These are phyloP conservation scores for Kryptolebias ocellatus DNA, from an alignment of 2,797 vertebrate genomes.

Conservation along the genomic window DNA sequence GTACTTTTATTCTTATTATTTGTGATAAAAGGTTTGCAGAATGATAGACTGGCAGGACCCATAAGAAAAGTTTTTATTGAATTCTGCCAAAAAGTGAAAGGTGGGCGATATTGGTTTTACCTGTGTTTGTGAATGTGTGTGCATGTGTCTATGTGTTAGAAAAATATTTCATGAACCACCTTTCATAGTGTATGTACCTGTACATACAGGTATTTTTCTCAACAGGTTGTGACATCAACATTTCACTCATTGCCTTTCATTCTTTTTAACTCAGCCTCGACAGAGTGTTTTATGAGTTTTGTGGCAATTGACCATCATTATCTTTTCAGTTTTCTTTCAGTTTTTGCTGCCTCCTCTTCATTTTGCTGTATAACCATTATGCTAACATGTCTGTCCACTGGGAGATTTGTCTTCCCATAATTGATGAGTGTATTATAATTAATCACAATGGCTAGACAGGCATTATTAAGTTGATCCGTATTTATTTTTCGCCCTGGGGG, in stretches of 20 bases:
- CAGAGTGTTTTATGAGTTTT: neutral
- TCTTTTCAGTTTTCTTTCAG: constrained; percentile 23
- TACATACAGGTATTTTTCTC: neutral
- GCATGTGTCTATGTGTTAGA: too few relatives aligned
- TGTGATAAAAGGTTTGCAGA: constrained; percentile 67
- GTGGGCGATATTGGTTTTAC: too few relatives aligned
- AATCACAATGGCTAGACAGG: constrained; percentile 69
- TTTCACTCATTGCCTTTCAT: neutral
- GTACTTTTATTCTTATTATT: constrained; percentile 58
- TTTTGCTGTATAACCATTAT: constrained; percentile 43
- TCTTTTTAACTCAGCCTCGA: neutral
- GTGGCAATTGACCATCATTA: neutral
- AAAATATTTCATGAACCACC: too few relatives aligned
- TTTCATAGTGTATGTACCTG: too few relatives aligned
- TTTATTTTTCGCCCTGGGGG: constrained; percentile 66
- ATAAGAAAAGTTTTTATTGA: constrained; percentile 25
- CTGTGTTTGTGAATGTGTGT: too few relatives aligned
- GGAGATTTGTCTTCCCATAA: constrained; percentile 66
- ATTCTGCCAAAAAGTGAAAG: neutral
- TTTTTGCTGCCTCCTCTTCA: constrained; percentile 23
- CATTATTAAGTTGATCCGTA: constrained; percentile 77
- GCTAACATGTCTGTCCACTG: constrained; percentile 48
- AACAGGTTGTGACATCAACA: neutral
- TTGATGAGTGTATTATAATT: constrained; percentile 74
- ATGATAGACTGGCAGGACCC: constrained; percentile 48